phyloP scores from a whole-genome alignment of 2,113 vertebrate species.

The Mustela lutreola region DNA sequence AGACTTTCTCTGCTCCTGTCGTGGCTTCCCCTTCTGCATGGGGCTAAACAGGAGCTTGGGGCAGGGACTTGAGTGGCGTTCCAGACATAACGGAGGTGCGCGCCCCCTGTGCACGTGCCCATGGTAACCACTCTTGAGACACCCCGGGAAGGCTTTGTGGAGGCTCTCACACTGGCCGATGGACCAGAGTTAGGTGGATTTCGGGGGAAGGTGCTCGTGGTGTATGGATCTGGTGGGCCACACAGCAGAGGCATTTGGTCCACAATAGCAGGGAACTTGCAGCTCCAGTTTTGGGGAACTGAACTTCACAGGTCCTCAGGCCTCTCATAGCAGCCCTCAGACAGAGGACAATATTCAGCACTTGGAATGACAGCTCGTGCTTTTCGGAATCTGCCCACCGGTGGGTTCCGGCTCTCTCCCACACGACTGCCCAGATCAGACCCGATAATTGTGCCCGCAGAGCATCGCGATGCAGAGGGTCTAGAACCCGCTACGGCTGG shows the following conservation, averaged over 20 bases:
- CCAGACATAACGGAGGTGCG: background rate
- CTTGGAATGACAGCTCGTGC: background rate
- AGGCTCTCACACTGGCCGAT: background rate
- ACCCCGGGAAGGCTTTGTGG: background rate
- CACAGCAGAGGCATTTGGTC: background rate
- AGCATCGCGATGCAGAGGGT: background rate
- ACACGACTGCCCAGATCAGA: background rate
- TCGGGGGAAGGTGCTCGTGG: background rate
- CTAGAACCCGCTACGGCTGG: accelerated
- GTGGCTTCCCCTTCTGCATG: background rate
- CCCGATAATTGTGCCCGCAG: background rate
- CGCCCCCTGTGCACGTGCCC: background rate
- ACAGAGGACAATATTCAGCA: background rate
- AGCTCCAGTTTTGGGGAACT: background rate
- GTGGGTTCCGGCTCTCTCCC: background rate
- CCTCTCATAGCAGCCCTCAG: background rate
- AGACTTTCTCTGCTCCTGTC: background rate
- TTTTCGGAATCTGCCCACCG: background rate
- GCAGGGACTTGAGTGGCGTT: background rate
- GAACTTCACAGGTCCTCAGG: background rate
- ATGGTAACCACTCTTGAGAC: background rate
- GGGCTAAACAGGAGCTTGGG: background rate
- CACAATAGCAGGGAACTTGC: accelerated
- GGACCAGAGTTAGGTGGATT: background rate
- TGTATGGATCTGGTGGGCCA: background rate